Base-by-base conservation (phyloP, 2,797 vertebrate genomes). In the Tokudaia muenninki region DNA sequence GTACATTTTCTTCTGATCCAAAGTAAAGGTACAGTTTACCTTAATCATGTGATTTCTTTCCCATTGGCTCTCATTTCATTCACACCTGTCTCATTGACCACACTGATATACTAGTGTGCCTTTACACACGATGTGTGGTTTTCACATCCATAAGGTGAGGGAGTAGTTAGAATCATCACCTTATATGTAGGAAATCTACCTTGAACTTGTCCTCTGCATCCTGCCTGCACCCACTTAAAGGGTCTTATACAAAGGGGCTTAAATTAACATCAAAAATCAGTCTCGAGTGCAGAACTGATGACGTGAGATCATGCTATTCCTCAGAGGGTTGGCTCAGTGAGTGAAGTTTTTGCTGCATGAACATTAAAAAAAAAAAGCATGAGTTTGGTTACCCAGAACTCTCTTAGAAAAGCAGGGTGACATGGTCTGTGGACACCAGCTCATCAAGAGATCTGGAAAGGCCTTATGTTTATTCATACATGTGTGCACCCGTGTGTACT, bases 111-210 rank as follows among this genome's bases (percentile, higher is more conserved):
- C 41, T 61, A 3, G 11, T 6, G 37, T 34, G 26, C 55, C 29
- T 22, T 77, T 89, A 31, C 55, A 34, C 37, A 31, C 17, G 4
- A 34, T 50, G 0, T 0, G 8, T 17, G 57, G 29, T 24, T 78
- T n/a, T n/a, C 41, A 78, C 22, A 26, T 14, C 9, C 1, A 3
- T n/a, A 4, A 4, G 3, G 9, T 9, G 9, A 21, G 2, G 4
- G 34, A 0, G 1, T 0, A 0, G 14, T 0, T 0, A 4, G 4
- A 31, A 52, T 22, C 17, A 21, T 8, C 50, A 19, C 34, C 31
- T 65, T 10, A 70, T 37, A 5, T 5, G 0, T 2, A 2, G 29
- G 14, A 50, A 81, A 70, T 31, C 11, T 14, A 61, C 11, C 10
- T 41, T 34, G 7, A 47, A 79, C 72, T 37, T 22, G 12, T 65